Conservation (phyloP, 2,888 invertebrate species). For the Leucophora obtusa region DNA sequence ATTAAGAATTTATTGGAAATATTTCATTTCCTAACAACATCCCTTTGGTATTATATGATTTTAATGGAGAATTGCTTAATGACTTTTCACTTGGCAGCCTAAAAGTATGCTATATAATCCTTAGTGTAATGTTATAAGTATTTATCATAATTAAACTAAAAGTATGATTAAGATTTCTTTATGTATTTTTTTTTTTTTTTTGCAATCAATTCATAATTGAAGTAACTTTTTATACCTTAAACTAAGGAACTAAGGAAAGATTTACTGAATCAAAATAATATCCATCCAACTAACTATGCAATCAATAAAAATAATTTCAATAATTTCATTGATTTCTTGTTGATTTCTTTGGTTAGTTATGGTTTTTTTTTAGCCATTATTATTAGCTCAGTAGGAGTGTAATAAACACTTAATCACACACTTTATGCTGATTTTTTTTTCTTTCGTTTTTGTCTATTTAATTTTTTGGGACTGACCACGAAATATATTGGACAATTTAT, state of each 20-base stretch:
- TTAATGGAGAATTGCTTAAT: background rate
- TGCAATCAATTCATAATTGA: background rate
- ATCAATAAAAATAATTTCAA: slow-evolving; percentile 6
- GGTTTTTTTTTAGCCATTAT: background rate
- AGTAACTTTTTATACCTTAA: background rate
- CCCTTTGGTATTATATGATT: background rate
- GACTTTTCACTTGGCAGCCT: background rate
- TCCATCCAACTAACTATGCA: background rate
- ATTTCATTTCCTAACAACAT: background rate
- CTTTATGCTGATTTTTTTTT: background rate
- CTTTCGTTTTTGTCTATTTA: background rate
- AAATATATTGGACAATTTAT: too few species aligned
- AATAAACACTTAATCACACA: slow-evolving; percentile 12
- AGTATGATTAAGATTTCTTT: background rate
- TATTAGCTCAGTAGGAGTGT: slow-evolving; percentile 14
- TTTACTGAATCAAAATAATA: background rate
- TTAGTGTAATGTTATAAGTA: background rate
- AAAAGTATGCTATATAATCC: background rate
- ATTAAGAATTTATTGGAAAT: background rate
- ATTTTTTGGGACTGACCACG: too few species aligned
- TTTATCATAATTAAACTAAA: background rate
- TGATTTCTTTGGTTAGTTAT: background rate
- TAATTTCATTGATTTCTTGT: slow-evolving; percentile 22
- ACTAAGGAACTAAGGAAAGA: background rate
- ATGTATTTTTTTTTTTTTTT: too few species aligned